These are phyloP conservation scores for Cepaea hortensis DNA, from an alignment of 2,888 invertebrate species.

Conservation along the genomic window DNA sequence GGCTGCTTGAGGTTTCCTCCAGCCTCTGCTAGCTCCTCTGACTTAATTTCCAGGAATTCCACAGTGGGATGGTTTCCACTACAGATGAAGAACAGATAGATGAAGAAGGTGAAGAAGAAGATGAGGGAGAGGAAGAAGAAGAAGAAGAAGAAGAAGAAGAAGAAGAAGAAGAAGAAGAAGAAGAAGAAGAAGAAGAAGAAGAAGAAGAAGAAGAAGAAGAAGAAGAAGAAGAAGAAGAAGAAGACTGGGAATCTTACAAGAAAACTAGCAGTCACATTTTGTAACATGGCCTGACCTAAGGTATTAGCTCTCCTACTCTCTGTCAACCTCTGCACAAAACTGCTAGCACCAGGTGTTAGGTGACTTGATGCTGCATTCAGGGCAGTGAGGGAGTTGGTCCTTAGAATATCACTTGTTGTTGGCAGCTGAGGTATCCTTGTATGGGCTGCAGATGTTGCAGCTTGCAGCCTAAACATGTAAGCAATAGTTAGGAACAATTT, in stretches of 20 bases:
- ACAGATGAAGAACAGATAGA: not conserved
- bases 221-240: too few relatives aligned
- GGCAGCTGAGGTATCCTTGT: constrained; percentile 3
- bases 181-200: too few relatives aligned
- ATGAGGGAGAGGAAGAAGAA: not conserved
- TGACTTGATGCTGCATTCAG: constrained; percentile 9
- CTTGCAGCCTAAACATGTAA: constrained; percentile 40
- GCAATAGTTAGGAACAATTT: not conserved
- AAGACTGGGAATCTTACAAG: too few relatives aligned
- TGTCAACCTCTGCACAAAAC: constrained; percentile 5
- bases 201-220: too few relatives aligned
- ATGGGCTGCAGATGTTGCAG: constrained; percentile 27
- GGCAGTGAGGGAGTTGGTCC: constrained; percentile 14
- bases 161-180: too few relatives aligned
- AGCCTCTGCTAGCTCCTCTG: too few relatives aligned
- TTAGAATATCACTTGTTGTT: constrained; percentile 19
- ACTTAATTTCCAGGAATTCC: too few relatives aligned
- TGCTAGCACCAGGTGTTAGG: not conserved
- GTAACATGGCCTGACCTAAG: not conserved
- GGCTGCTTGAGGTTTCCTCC: too few relatives aligned
- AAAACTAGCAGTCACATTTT: too few relatives aligned
- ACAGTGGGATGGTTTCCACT: not conserved
- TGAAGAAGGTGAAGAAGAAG: not conserved
- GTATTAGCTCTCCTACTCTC: not conserved
- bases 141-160: too few relatives aligned